A percentile compares a stretch with the other conserved stretches of the same genome.
phyloP scores from a whole-genome alignment of 2,888 invertebrate genomes.

The Argyresthia albistria region DNA sequence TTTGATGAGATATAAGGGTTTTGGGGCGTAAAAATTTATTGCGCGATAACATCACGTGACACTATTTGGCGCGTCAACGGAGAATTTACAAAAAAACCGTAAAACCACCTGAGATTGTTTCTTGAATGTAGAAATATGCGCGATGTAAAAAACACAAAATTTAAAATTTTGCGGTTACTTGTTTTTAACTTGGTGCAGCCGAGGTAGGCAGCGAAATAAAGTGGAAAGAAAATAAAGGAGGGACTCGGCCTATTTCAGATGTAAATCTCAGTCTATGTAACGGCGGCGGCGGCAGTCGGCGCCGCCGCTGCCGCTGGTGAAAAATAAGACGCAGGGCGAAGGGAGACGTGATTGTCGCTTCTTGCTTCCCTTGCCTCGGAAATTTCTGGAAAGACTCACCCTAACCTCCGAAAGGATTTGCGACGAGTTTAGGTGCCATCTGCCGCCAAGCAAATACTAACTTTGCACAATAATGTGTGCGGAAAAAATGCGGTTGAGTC shows the following conservation, averaged over 20 bases:
- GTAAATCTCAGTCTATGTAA: slow-evolving; percentile 61
- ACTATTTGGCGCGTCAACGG: too few relatives aligned
- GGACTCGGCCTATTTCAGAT: slow-evolving; percentile 55
- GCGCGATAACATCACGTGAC: too few relatives aligned
- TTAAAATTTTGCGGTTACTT: too few relatives aligned
- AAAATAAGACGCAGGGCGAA: slow-evolving; percentile 57
- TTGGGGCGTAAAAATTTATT: too few relatives aligned
- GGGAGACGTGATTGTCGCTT: slow-evolving; percentile 50
- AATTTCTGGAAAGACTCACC: slow-evolving; percentile 41
- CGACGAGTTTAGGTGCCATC: slow-evolving; percentile 44
- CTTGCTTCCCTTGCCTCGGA: slow-evolving; percentile 53
- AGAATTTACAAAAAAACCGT: too few relatives aligned
- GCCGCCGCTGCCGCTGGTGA: slow-evolving; percentile 41
- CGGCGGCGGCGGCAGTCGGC: slow-evolving; percentile 39
- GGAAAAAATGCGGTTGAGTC: slow-evolving; percentile 15
- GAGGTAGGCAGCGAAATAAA: slow-evolving; percentile 1
- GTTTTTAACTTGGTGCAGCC: too few relatives aligned
- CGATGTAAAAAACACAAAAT: too few relatives aligned
- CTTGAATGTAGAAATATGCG: too few relatives aligned
- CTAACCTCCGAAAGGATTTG: slow-evolving; percentile 43
- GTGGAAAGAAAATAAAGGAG: slow-evolving; percentile 10
- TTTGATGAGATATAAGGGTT: too few relatives aligned
- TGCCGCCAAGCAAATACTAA: slow-evolving; percentile 39
- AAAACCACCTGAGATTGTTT: too few relatives aligned
- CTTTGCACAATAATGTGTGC: slow-evolving; percentile 28